A percentile compares a stretch with the other conserved stretches of the same genome.
phyloP scores from a whole-genome alignment of 2,113 vertebrate species.

The Coptodon rendalli region DNA sequence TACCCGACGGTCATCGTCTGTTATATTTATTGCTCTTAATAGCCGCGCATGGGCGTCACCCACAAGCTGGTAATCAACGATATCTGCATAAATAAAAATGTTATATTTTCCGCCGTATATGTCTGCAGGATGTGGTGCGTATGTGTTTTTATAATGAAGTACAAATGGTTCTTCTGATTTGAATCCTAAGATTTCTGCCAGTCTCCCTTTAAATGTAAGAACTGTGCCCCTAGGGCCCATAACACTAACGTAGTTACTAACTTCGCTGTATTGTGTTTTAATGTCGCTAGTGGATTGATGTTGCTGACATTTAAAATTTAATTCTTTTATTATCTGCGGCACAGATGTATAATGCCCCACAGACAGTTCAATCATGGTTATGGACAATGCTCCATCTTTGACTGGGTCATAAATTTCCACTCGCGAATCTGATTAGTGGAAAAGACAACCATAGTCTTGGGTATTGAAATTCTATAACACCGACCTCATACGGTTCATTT shows the following conservation, averaged over 20 bases:
- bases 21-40: no score
- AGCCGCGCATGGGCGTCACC: no score
- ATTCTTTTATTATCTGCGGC: not conserved
- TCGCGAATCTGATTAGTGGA: no score
- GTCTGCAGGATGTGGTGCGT: not conserved
- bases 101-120: not conserved
- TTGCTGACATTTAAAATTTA: not conserved
- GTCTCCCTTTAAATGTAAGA: not conserved
- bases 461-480: no score
- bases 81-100: no score
- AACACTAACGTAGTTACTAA: not conserved
- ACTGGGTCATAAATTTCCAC: no score
- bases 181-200: not conserved
- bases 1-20: no score
- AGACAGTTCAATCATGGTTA: no score
- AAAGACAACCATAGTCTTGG: no score
- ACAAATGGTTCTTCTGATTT: rapidly evolving
- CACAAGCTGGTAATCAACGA: no score
- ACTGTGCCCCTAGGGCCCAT: not conserved
- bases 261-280: not conserved
- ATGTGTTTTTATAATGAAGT: not conserved
- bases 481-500: rapidly evolving
- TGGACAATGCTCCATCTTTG: rapidly evolving
- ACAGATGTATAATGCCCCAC: no score
- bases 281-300: no score